These are phyloP conservation scores for Mixornis gularis DNA, from an alignment of 2,113 vertebrate species.

Conservation along the genomic window DNA sequence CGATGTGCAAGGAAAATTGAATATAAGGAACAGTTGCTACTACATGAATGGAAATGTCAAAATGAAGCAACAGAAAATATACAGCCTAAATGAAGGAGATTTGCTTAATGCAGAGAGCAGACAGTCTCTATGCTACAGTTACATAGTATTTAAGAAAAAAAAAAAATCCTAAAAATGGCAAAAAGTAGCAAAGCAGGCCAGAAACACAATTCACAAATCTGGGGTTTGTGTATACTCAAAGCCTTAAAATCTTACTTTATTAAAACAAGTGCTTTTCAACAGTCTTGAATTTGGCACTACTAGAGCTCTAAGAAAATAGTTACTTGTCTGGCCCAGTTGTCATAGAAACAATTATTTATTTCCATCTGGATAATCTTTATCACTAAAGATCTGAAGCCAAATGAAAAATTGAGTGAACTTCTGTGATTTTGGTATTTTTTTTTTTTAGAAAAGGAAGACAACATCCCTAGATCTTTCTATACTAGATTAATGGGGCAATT, in stretches of 20 bases:
- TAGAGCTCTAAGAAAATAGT: not conserved
- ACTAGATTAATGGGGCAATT: not conserved
- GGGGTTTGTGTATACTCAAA: not conserved
- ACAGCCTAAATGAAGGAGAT: not conserved
- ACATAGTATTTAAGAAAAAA: not conserved
- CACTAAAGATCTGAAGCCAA: not conserved
- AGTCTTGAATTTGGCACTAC: not conserved
- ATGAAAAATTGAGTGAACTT: not conserved
- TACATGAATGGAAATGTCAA: not conserved
- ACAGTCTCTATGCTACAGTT: not conserved
- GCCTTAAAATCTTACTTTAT: not conserved
- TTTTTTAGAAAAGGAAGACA: not conserved
- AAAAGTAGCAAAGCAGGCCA: not conserved
- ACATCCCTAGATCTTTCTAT: not conserved
- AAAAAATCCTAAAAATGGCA: not conserved
- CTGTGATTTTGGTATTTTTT: not conserved
- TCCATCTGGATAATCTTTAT: not conserved
- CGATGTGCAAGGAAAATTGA: not conserved
- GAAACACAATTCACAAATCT: not conserved
- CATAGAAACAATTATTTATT: slow-evolving; percentile 43
- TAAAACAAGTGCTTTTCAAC: not conserved
- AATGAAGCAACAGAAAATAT: not conserved
- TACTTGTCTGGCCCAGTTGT: not conserved
- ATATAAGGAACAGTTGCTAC: not conserved
- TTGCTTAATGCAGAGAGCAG: not conserved